phyloP scores from a whole-genome alignment of 2,888 invertebrate species.

The Chelonus formosanus region DNA sequence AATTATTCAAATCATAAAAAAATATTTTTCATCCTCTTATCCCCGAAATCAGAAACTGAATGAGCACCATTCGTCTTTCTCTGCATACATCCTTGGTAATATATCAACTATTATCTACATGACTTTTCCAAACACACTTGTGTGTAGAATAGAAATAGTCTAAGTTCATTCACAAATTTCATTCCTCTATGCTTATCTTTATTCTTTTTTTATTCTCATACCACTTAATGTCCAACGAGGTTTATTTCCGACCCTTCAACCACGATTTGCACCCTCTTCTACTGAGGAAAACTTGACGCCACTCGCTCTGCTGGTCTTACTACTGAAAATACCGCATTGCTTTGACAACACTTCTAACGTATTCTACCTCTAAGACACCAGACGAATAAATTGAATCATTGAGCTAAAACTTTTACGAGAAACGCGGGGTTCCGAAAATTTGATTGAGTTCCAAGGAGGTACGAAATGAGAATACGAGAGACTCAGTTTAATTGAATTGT shows the following conservation, averaged over 20 bases:
- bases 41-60: conserved; percentile 11
- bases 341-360: conserved; percentile 1
- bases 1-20: background rate
- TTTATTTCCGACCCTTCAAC: conserved; percentile 27
- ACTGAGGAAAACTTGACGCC: conserved; percentile 20
- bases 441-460: conserved; percentile 26
- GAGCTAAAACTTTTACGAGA: conserved; percentile 24
- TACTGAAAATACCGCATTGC: conserved; percentile 18
- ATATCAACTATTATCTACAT: conserved; percentile 40
- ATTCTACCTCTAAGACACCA: conserved; percentile 6
- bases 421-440: conserved; percentile 19
- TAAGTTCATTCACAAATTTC: conserved; percentile 38
- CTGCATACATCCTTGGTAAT: conserved; percentile 33
- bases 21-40: conserved; percentile 8
- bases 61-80: conserved; percentile 38
- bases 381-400: conserved; percentile 33
- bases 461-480: conserved; percentile 14
- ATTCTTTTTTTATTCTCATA: conserved; percentile 4
- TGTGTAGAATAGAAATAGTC: conserved; percentile 8
- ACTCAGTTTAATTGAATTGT: conserved; percentile 12
- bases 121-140: conserved; percentile 7
- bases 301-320: conserved; percentile 14
- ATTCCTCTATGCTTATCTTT: conserved; percentile 4
- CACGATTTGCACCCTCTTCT: conserved; percentile 20
- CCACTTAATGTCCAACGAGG: conserved; percentile 24